A percentile compares a stretch with the other conserved stretches of the same genome.
Evolutionary conservation across 1,140 invertebrate species (phyloP).

Genomic region (Oncopeltus fasciatus): DNA sequence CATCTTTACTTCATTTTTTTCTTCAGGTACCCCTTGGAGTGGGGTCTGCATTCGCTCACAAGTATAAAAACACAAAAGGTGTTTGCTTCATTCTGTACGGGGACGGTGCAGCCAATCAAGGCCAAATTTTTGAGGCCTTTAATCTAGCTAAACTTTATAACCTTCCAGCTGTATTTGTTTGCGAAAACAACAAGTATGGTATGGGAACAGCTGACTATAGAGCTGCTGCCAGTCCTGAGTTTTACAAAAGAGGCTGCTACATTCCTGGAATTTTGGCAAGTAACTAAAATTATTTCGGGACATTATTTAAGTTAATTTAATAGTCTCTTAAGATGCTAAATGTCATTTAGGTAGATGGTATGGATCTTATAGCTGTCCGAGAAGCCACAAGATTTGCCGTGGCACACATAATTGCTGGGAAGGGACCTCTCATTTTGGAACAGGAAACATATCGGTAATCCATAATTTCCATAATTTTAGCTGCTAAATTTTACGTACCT

Average conservation of each 20-base stretch:
- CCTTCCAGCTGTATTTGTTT: constrained; percentile 56
- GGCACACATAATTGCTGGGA: constrained; percentile 64
- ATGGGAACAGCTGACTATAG: constrained; percentile 58
- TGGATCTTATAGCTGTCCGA: constrained; percentile 85
- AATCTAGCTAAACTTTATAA: constrained; percentile 64
- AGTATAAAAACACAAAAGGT: constrained; percentile 40
- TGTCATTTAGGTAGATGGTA: constrained; percentile 81
- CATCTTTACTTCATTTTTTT: too few species aligned
- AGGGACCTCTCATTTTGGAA: constrained; percentile 82
- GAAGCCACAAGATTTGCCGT: constrained; percentile 73
- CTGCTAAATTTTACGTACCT: not conserved
- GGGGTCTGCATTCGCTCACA: constrained; percentile 51
- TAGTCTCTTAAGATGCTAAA: too few species aligned
- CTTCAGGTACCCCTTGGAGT: constrained; percentile 40
- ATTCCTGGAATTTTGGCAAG: constrained; percentile 39
- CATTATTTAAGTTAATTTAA: too few species aligned
- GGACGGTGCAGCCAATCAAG: constrained; percentile 61
- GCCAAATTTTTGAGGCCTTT: constrained; percentile 35
- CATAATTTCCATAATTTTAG: not conserved
- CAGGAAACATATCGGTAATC: constrained; percentile 51
- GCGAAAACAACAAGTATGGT: constrained; percentile 68
- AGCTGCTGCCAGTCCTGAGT: constrained; percentile 46
- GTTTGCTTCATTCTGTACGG: constrained; percentile 51
- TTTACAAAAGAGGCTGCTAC: constrained; percentile 59
- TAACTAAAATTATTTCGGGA: not conserved